These are phyloP conservation scores for Abrostola tripartita DNA, from an alignment of 2,888 invertebrate genomes.

Conservation along the genomic window DNA sequence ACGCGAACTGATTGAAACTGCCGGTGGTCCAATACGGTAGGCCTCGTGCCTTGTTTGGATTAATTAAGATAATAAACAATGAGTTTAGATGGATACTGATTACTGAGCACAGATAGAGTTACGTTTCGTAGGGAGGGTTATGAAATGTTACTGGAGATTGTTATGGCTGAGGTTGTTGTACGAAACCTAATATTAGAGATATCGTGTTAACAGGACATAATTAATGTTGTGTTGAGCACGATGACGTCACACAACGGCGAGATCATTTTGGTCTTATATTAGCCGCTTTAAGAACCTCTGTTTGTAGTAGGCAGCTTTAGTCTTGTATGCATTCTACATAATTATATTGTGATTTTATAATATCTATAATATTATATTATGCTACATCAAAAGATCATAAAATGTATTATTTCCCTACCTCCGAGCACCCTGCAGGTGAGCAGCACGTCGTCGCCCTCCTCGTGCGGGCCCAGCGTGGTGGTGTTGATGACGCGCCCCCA, in stretches of 20 bases:
- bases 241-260: no score
- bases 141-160: slow-evolving; percentile 25
- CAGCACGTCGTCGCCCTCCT: slow-evolving; percentile 95
- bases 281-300: no score
- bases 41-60: slow-evolving; percentile 45
- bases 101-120: slow-evolving; percentile 34
- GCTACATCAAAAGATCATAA: no score
- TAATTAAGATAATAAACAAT: slow-evolving; percentile 59
- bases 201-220: no score
- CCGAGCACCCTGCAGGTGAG: slow-evolving; percentile 96
- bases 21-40: slow-evolving; percentile 29
- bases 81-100: slow-evolving; percentile 24
- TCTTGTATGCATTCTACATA: no score
- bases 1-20: slow-evolving; percentile 57
- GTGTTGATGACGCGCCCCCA: slow-evolving; percentile 95
- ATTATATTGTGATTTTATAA: no score
- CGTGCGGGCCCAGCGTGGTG: slow-evolving; percentile 93
- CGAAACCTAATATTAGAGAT: no score
- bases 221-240: neutral
- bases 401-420: no score
- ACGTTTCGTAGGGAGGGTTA: slow-evolving; percentile 40
- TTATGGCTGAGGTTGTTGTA: slow-evolving; percentile 1
- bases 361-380: no score
- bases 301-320: no score
- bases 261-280: no score